phyloP scores from a whole-genome alignment of 2,888 invertebrate species.

The Cheilosia vernalis region DNA sequence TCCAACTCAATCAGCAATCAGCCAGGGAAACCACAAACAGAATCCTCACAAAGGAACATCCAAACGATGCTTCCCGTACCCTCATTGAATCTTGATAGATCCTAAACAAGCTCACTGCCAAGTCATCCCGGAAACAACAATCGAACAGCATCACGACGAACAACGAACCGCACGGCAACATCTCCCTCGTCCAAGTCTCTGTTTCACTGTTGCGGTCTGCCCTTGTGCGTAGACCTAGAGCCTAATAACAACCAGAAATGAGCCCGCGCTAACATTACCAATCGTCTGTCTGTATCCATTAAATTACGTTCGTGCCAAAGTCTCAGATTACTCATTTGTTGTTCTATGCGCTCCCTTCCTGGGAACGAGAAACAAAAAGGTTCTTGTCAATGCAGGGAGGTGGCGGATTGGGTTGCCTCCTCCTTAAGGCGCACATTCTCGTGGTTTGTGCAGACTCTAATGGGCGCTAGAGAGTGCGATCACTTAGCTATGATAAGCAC shows the following conservation, averaged over 20 bases:
- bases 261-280: constrained; percentile 64
- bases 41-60: constrained; percentile 53
- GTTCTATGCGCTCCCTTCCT: constrained; percentile 35
- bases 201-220: constrained; percentile 52
- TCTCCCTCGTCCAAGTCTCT: constrained; percentile 32
- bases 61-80: constrained; percentile 16
- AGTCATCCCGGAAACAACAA: constrained; percentile 71
- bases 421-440: constrained; percentile 33
- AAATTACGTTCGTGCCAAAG: constrained; percentile 72
- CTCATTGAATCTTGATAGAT: constrained; percentile 63
- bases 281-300: constrained; percentile 62
- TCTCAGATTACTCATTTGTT: constrained; percentile 72
- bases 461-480: constrained; percentile 61
- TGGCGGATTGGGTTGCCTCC: constrained; percentile 28
- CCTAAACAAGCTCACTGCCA: constrained; percentile 55
- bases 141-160: constrained; percentile 68
- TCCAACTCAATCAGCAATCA: constrained; percentile 63
- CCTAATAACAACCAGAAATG: constrained; percentile 14
- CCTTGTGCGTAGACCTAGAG: constrained; percentile 65
- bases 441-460: constrained; percentile 50
- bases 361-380: constrained; percentile 51
- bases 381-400: constrained; percentile 63
- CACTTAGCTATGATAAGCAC: constrained; percentile 64
- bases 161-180: constrained; percentile 6
- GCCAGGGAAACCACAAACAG: constrained; percentile 43